phyloP scores from a whole-genome alignment of 1,140 invertebrate species.

The Heliothis virescens region DNA sequence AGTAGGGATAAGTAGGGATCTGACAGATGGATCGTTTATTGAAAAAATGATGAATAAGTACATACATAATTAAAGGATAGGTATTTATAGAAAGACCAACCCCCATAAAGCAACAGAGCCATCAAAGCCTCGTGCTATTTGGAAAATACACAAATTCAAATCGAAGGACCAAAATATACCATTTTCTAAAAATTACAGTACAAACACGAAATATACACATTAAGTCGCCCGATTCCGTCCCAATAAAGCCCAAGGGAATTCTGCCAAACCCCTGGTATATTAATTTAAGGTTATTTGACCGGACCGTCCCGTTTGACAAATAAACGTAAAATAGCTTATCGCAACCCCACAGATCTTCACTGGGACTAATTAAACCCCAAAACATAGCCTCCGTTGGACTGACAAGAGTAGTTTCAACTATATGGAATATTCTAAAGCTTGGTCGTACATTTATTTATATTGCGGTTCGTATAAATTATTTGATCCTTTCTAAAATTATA shows the following conservation, averaged over 20 bases:
- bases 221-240: conserved; percentile 15
- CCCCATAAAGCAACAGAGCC: too few species aligned
- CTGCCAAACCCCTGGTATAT: conserved; percentile 1
- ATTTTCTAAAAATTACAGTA: neutral
- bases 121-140: neutral
- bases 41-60: too few species aligned
- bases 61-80: too few species aligned
- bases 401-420: conserved; percentile 15
- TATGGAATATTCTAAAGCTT: conserved; percentile 5
- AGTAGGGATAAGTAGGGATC: too few species aligned
- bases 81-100: too few species aligned
- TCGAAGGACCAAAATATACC: conserved; percentile 2
- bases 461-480: too few species aligned
- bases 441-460: neutral
- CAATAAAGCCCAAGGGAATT: conserved; percentile 10
- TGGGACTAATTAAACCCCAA: conserved; percentile 39
- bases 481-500: too few species aligned
- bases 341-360: conserved; percentile 43
- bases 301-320: conserved; percentile 35
- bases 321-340: conserved; percentile 51
- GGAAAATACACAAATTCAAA: neutral
- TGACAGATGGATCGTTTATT: too few species aligned
- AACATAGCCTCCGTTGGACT: neutral
- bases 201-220: conserved; percentile 7
- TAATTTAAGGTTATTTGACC: conserved; percentile 26